Evolutionary conservation across 23 tunicate genomes (phyloP), one percentile per base, ranked within the genome.

Genomic region (Ciona savignyi): DNA sequence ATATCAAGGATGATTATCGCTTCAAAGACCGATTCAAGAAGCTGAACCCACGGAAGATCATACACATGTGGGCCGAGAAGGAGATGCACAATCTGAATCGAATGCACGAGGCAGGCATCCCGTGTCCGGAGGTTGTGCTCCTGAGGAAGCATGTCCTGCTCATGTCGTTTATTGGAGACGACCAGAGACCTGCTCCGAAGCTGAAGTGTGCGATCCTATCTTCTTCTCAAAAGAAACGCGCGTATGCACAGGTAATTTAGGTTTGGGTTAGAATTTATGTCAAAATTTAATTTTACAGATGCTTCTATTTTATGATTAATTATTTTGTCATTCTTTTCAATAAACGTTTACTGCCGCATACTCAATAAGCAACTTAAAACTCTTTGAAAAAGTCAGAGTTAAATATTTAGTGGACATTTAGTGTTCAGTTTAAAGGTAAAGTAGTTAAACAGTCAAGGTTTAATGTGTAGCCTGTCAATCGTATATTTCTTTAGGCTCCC

Each of bases 41-140:
- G 51, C 76, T 87, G 1, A 94, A 87, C 61, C 92, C 91, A 23
- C 65, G 99, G 11, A 94, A 94, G 34, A 75, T 94, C 24, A 87
- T 87, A 31, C 85, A 83, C 32, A 87, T 87, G 99, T 94, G 99
- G 99, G 93, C 95, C 3, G 99, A 94, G 60, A 94, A 94, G 34
- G 99, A 94, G 77, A 83, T 94, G 90, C 78, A 78, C 66, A 94
- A 94, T 56, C 49, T 87, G 20, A 60, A 63, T 3, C 78, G 86
- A 1, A 80, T 87, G 79, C 29, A 51, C 67, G 74, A 74, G 63
- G 86, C 82, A 1, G 95, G 86, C 1, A 87, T 94, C 24, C 71
- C 90, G 35, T 94, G 99, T 65, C 99, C 99, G 30, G 86, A 83
- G 48, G 89, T 83, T 34, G 86, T 94, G 3, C 75, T 87, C 19